Evolutionary conservation across 2,888 invertebrate genomes (phyloP), one percentile per base, ranked within the genome.

Genomic region (Limulus polyphemus): DNA sequence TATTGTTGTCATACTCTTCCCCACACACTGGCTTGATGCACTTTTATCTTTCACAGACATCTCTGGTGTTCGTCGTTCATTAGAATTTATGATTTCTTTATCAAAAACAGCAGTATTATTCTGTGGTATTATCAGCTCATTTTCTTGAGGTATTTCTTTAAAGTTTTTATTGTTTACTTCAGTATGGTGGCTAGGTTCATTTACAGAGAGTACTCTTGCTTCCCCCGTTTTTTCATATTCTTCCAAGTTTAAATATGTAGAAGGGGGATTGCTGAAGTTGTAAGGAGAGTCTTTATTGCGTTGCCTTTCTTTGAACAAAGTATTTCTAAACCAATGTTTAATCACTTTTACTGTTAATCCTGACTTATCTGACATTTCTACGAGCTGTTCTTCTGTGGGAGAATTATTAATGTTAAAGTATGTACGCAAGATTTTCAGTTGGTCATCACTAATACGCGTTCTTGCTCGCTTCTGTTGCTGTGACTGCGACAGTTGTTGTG

Each of bases 321-420:
- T 99, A 74, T 99, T 99, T 71, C 99, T 83, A 81, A 99, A 99
- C 99, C 99, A 99, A 77, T 99, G 99, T 77, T 99, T 99, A 73
- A 99, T 92, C 69, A 99, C 99, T 67, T 99, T 99, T 67, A 95
- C 93, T 13, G 98, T 95, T 58, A 99, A 82, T 69, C 94, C 94
- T 65, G 97, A 92, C 76, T 97, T 94, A 63, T 88, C 85, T 10
- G 97, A 95, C 97, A 99, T 99, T 76, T 94, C 92, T 74, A 91
- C 86, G 71, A 99, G 95, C 75, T 97, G 97, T 73, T 97, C 95
- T 77, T 99, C 99, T 63, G 94, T 93, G 2, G 99, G 99, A 1
- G 98, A 98, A 79, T 99, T 99, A 79, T 99, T 99, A 69, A 99
- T 99, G 77, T 99, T 99, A 77, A 99, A 99, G 78, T 99, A 95